Conservation (phyloP, 1,140 invertebrate genomes). For the Zaprionus ornatus region DNA sequence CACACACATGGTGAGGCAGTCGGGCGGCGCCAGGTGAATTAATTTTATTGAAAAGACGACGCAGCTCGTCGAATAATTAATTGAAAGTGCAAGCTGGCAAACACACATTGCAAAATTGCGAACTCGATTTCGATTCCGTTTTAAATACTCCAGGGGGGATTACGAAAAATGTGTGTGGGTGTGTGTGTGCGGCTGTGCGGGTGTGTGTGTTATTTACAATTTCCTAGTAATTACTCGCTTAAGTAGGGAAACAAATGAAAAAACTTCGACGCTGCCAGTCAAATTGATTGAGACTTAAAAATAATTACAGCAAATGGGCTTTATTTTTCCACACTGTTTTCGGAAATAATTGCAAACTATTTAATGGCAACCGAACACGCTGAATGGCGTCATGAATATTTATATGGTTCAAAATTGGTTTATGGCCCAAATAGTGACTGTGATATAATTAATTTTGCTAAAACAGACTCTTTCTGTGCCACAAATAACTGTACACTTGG, state of each 20-base stretch:
- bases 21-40: constrained; percentile 29
- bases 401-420: background rate
- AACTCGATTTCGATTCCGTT: constrained; percentile 27
- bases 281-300: constrained; percentile 7
- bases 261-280: background rate
- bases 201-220: background rate
- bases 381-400: constrained; percentile 5
- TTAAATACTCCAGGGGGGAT: background rate
- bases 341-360: background rate
- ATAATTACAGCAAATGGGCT: constrained; percentile 1
- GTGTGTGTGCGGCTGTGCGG: background rate
- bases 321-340: background rate
- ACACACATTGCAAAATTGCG: constrained; percentile 23
- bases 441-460: background rate
- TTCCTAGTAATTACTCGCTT: background rate
- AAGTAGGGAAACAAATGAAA: constrained; percentile 5
- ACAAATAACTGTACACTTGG: background rate
- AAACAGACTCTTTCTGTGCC: background rate
- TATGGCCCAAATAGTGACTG: background rate
- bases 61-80: constrained; percentile 34
- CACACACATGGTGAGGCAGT: background rate
- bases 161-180: background rate
- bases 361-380: background rate
- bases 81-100: constrained; percentile 37
- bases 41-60: constrained; percentile 33